Evolutionary conservation across 2,797 vertebrate species (phyloP).

Genomic region (Eutrigla gurnardus): DNA sequence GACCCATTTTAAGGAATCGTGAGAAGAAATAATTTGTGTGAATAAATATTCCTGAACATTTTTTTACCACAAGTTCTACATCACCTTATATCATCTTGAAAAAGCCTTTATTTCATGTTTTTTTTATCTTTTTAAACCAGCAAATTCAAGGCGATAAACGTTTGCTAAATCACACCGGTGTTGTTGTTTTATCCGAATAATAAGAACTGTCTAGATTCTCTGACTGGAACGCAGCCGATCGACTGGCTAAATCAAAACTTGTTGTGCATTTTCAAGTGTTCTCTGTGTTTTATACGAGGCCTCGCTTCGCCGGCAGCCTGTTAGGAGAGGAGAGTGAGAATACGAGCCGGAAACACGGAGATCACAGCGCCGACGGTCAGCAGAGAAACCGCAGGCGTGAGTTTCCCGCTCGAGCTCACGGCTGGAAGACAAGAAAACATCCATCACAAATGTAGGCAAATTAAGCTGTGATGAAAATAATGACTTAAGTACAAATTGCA

Average conservation of each 20-base stretch:
- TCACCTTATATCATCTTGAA: too few relatives aligned
- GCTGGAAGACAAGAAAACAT: conserved; percentile 66
- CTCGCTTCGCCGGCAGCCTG: conserved; percentile 31
- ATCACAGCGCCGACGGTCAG: conserved; percentile 66
- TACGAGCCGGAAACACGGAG: conserved; percentile 64
- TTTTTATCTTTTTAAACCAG: too few relatives aligned
- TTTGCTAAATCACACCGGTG: too few relatives aligned
- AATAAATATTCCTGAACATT: too few relatives aligned
- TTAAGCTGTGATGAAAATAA: too few relatives aligned
- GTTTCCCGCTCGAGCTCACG: conserved; percentile 73
- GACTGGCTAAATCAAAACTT: conserved; percentile 48
- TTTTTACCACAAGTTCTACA: too few relatives aligned
- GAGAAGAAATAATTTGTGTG: too few relatives aligned
- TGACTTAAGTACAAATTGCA: too few relatives aligned
- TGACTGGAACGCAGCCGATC: conserved; percentile 38
- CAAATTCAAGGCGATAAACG: too few relatives aligned
- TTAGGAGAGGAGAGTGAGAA: conserved; percentile 75
- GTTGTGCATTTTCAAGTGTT: conserved; percentile 71
- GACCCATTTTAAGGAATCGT: too few relatives aligned
- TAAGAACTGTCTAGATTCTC: conserved; percentile 17
- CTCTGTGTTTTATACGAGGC: conserved; percentile 34
- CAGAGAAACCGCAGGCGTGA: conserved; percentile 61
- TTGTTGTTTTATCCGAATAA: too few relatives aligned
- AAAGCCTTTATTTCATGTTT: too few relatives aligned
- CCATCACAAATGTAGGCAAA: not conserved